A percentile compares a stretch with the other conserved stretches of the same genome.
Evolutionary conservation across 2,113 vertebrate species (phyloP).

Genomic region (Scalopus aquaticus): DNA sequence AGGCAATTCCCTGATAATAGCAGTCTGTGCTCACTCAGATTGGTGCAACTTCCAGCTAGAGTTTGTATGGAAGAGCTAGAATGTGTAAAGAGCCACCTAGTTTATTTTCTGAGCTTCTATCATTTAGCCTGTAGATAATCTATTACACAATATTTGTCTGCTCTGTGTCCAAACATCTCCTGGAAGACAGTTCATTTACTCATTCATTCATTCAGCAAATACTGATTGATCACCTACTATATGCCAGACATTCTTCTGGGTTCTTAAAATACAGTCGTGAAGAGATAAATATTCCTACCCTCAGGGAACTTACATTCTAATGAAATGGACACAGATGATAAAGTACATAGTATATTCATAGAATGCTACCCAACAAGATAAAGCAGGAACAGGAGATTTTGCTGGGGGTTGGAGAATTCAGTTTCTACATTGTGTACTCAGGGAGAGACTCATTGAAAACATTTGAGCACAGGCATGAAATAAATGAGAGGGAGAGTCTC

Average conservation of each 20-base stretch:
- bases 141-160: not conserved
- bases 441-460: not conserved
- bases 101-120: not conserved
- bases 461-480: too few relatives aligned
- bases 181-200: not conserved
- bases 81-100: not conserved
- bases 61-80: not conserved
- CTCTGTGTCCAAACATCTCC: not conserved
- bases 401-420: not conserved
- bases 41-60: not conserved
- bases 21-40: not conserved
- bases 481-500: not conserved
- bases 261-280: not conserved
- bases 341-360: not conserved
- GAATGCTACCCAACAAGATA: not conserved
- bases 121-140: not conserved
- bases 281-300: not conserved
- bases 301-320: not conserved
- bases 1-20: not conserved
- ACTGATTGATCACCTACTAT: not conserved
- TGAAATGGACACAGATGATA: not conserved
- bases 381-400: not conserved
- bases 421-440: not conserved
- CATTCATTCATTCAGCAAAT: not conserved
- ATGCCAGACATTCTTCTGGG: not conserved